Conservation (phyloP, 2,797 vertebrate genomes). For the Borostomias antarcticus region DNA sequence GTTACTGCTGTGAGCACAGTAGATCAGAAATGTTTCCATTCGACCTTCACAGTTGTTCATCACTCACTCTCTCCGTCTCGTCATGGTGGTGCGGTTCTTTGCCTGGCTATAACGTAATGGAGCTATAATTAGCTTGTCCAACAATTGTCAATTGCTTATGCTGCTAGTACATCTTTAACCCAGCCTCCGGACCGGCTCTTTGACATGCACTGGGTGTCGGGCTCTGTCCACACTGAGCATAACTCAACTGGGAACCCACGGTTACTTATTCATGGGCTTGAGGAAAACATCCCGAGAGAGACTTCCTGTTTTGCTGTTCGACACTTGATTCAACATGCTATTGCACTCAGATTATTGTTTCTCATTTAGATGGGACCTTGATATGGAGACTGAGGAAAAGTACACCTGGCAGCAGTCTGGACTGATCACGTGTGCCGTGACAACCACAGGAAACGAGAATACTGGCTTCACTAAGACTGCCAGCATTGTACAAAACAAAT, state of each 20-base stretch:
- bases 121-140: constrained; percentile 63
- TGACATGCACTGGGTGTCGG: constrained; percentile 25
- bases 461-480: constrained; percentile 34
- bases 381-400: constrained; percentile 46
- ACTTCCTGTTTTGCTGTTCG: constrained; percentile 60
- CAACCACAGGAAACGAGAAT: constrained; percentile 44
- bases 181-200: constrained; percentile 34
- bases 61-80: background rate
- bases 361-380: constrained; percentile 53
- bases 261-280: constrained; percentile 66
- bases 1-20: too few species aligned
- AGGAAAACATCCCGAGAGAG: constrained; percentile 33
- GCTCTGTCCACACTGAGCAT: constrained; percentile 3
- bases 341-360: constrained; percentile 52
- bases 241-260: constrained; percentile 18
- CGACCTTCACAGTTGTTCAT: background rate
- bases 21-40: too few species aligned
- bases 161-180: constrained; percentile 78
- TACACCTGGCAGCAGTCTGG: constrained; percentile 23
- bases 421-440: constrained; percentile 27
- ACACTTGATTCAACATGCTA: constrained; percentile 53
- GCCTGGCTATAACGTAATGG: constrained; percentile 5
- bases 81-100: background rate
- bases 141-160: constrained; percentile 39
- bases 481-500: constrained; percentile 62